These are phyloP conservation scores for Goniozus legneri DNA, from an alignment of 1,140 invertebrate species.

Conservation along the genomic window DNA sequence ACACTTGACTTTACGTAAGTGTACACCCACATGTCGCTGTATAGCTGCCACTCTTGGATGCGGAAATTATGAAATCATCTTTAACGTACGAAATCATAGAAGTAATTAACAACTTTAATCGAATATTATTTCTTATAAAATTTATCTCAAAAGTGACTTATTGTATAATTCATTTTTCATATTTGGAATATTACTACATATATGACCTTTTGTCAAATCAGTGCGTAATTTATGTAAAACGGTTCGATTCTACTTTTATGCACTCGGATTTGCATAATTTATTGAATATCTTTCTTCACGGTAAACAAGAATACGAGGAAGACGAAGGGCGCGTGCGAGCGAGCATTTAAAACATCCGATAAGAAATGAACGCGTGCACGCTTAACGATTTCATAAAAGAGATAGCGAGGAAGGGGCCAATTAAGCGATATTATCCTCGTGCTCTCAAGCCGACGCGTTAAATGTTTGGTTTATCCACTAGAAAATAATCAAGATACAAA, in stretches of 20 bases:
- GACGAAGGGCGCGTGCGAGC: constrained; percentile 4
- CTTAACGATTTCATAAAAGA: constrained; percentile 41
- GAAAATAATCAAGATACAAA: constrained; percentile 35
- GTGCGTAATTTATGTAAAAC: no score
- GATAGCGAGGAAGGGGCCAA: constrained; percentile 34
- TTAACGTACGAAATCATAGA: no score
- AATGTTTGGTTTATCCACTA: constrained; percentile 26
- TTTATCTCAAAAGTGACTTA: no score
- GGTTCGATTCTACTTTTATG: no score
- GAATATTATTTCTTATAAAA: no score
- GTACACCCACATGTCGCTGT: neutral
- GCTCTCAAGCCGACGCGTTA: constrained; percentile 24
- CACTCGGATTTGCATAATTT: no score
- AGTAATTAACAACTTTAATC: no score
- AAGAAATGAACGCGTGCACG: constrained; percentile 26
- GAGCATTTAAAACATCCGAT: constrained; percentile 29
- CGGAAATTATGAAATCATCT: neutral
- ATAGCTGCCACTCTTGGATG: neutral
- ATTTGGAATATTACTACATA: no score
- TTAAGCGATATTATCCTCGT: constrained; percentile 41
- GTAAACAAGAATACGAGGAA: constrained; percentile 1
- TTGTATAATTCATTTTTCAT: no score
- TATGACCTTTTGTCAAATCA: no score
- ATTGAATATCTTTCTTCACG: no score
- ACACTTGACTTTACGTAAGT: neutral